Percentiles rank a stretch among this genome's conserved stretches.
These are phyloP conservation scores for Tetanocera ferruginea DNA, from an alignment of 2,888 invertebrate species.

Conservation along the genomic window DNA sequence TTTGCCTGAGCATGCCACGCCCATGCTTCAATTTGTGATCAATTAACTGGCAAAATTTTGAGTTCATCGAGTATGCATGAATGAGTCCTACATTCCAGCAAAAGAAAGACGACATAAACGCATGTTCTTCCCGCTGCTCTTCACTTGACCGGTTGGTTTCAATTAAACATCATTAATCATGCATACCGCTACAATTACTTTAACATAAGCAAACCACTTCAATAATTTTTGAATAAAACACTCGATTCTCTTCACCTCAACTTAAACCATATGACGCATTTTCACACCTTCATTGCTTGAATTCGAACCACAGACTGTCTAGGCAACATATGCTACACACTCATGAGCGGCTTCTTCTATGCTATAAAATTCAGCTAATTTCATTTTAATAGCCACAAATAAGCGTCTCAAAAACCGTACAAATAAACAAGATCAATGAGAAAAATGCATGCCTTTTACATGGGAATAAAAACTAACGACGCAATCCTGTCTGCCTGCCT, in stretches of 20 bases:
- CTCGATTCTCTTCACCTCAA: conserved; percentile 37
- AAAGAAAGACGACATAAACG: too few species aligned
- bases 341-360: neutral
- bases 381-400: conserved; percentile 65
- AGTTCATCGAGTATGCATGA: too few species aligned
- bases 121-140: conserved; percentile 8
- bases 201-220: conserved; percentile 40
- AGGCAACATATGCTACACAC: conserved; percentile 39
- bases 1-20: too few species aligned
- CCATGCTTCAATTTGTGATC: too few species aligned
- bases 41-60: too few species aligned
- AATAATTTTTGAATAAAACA: conserved; percentile 27
- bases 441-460: neutral
- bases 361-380: conserved; percentile 53
- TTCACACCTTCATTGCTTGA: conserved; percentile 14
- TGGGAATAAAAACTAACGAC: neutral
- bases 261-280: conserved; percentile 28
- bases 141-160: conserved; percentile 41
- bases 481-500: neutral
- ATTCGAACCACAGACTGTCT: conserved; percentile 20
- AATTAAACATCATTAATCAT: conserved; percentile 65
- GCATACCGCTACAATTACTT: conserved; percentile 51
- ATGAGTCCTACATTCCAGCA: too few species aligned
- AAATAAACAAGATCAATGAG: conserved; percentile 15
- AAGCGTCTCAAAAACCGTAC: conserved; percentile 34